Base-by-base conservation (phyloP, 1,140 invertebrate species). In the Batillaria attramentaria region DNA sequence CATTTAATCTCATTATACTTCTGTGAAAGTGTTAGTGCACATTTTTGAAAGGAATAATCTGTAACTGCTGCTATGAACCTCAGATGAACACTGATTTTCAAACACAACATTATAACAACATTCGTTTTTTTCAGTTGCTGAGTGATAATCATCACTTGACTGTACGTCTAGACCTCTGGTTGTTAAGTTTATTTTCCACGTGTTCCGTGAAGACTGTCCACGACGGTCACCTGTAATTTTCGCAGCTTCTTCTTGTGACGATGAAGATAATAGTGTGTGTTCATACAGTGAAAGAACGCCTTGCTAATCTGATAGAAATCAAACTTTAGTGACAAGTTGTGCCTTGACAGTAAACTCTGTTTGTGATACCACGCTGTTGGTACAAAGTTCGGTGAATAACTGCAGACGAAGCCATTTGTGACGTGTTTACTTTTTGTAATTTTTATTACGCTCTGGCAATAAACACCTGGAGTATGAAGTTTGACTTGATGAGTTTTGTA, bases 361-460 rank as follows among this genome's bases (percentile, higher is more conserved):
- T 37, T 33, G 65, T 37, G 28, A 68, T 37, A 68, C 65, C 28
- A 68, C 37, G 20, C 24, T 37, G 35, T 68, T 10, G 28, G 35
- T 35, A 35, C 65, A 68, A 37, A 24, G 35, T 35, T 35, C 37
- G 37, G 65, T 37, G 35, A 68, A 35, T 35, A 33, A 20, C 31
- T 35, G 20, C 28, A 68, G 28, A 35, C 37, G 3, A 68, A 33
- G 24, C 65, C 31, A 33, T 37, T 37, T 37, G 35, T 68, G 28
- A 33, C 28, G 31, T 37, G 31, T 68, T 68, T 68, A 68, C 28
- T 33, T 37, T 68, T 68, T 68, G 65, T 37, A 68, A 68, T 68
- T 33, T 37, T 68, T 33, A 68, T 68, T 18, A 35, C 28, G 33
- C 37, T 35, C 37, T 28, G 65, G 20, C 31, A 68, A 37, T 35